Evolutionary conservation across 2,888 invertebrate species (phyloP).

Genomic region (Acholoe squamosa): DNA sequence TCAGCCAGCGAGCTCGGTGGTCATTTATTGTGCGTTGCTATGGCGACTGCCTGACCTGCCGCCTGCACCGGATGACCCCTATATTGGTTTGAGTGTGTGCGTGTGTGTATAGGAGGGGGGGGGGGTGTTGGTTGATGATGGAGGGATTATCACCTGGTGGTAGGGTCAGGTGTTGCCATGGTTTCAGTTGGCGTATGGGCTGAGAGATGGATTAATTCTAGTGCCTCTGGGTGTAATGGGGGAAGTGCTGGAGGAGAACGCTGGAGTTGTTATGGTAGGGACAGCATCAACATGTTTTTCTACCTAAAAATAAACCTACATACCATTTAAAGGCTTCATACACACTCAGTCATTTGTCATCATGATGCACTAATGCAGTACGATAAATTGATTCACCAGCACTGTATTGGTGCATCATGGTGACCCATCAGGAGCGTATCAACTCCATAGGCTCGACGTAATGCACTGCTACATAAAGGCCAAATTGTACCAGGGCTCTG

Average conservation of each 20-base stretch:
- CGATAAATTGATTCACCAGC: no score
- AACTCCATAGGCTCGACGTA: no score
- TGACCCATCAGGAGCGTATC: no score
- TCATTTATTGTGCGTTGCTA: conserved; percentile 16
- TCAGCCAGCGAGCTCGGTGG: neutral
- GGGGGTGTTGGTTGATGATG: neutral
- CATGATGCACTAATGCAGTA: no score
- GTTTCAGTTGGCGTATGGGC: conserved; percentile 23
- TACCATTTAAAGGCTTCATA: no score
- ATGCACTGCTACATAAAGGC: no score
- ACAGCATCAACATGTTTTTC: no score
- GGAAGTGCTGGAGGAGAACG: neutral
- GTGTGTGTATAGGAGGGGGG: neutral
- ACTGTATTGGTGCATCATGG: no score
- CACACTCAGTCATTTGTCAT: no score
- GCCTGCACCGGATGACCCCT: conserved; percentile 42
- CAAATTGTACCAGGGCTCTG: no score
- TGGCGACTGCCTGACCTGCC: conserved; percentile 12
- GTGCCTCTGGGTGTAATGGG: neutral
- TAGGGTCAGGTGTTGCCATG: conserved; percentile 41
- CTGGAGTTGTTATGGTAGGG: no score
- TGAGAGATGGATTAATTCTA: neutral
- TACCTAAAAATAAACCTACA: no score
- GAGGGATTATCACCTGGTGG: neutral
- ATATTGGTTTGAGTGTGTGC: neutral